A percentile compares a stretch with the other conserved stretches of the same genome.
Evolutionary conservation across 2,797 vertebrate species (phyloP).

Genomic region (Tapera naevia): DNA sequence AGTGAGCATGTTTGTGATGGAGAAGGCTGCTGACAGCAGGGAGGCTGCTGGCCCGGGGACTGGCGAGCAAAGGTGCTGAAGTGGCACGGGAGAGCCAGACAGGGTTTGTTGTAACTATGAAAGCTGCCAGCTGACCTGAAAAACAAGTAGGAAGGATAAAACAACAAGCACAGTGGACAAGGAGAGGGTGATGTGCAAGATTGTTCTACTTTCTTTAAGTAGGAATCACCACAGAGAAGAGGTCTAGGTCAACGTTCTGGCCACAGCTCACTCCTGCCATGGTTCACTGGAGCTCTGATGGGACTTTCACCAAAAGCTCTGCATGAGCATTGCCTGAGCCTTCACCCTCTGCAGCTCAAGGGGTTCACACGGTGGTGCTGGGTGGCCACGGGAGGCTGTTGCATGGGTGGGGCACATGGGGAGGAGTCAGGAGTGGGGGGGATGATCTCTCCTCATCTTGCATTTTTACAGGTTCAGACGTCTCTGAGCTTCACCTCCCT

Average conservation of each 20-base stretch:
- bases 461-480: neutral
- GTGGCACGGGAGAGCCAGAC: neutral
- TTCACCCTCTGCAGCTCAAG: neutral
- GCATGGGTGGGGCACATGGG: neutral
- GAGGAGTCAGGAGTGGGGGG: neutral
- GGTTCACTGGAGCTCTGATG: neutral
- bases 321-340: neutral
- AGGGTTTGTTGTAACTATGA: neutral
- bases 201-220: neutral
- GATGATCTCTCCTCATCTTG: neutral
- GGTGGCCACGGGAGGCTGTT: neutral
- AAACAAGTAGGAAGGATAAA: neutral
- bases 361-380: neutral
- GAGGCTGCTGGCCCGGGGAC: neutral
- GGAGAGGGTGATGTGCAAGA: neutral
- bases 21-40: neutral
- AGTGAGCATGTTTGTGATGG: rapidly evolving
- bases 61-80: neutral
- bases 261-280: neutral
- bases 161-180: neutral
- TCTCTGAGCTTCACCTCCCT: neutral
- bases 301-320: neutral
- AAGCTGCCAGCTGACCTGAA: neutral
- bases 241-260: neutral
- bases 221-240: neutral